Evolutionary conservation across 2,113 vertebrate genomes (phyloP).

Genomic region (Aix galericulata): DNA sequence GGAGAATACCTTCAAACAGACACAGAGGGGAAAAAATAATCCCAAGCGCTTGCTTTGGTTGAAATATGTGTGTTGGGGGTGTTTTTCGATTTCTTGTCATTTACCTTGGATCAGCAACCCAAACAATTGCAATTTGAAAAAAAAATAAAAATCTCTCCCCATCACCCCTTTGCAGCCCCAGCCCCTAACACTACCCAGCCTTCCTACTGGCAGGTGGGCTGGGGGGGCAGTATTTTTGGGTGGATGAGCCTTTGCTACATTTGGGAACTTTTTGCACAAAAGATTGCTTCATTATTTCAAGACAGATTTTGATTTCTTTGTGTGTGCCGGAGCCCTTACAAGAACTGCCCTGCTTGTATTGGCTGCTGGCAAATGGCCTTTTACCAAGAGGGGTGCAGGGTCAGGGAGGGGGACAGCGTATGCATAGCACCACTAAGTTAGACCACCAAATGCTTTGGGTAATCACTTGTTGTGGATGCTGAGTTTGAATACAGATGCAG

Average conservation of each 20-base stretch:
- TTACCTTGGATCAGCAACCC: conserved; percentile 70
- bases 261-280: conserved; percentile 32
- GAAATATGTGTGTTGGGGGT: conserved; percentile 74
- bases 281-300: conserved; percentile 52
- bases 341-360: neutral
- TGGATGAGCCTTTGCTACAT: conserved; percentile 3
- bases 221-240: neutral
- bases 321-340: neutral
- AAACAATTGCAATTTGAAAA: conserved; percentile 67
- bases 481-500: neutral
- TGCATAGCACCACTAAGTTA: neutral
- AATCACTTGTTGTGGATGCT: neutral
- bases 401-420: neutral
- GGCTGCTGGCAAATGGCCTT: neutral
- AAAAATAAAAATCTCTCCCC: conserved; percentile 24
- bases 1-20: conserved; percentile 80
- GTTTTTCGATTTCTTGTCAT: conserved; percentile 71
- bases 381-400: neutral
- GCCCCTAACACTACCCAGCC: neutral
- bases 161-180: neutral
- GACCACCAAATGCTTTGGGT: fast-evolving
- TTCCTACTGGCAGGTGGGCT: conserved; percentile 33
- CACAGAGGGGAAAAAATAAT: conserved; percentile 74
- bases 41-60: conserved; percentile 69
- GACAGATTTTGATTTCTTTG: conserved; percentile 17